These are phyloP conservation scores for Emberiza fucata DNA, from an alignment of 2,113 vertebrate species.

Conservation along the genomic window DNA sequence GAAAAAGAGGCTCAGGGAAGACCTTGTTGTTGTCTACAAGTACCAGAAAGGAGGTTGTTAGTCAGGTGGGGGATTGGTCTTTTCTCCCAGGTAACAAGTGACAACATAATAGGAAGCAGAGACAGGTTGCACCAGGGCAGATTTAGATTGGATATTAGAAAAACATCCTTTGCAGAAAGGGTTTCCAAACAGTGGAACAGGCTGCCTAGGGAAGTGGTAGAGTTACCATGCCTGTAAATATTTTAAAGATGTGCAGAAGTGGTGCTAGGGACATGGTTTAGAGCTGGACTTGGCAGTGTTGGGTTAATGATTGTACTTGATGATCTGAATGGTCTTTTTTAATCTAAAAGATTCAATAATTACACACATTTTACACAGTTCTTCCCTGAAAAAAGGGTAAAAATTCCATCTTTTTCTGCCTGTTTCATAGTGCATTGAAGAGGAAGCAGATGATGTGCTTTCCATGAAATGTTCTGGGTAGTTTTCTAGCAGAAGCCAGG, in stretches of 20 bases:
- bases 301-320: neutral
- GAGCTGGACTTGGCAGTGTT: neutral
- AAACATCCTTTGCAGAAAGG: neutral
- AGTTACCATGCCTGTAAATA: neutral
- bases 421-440: neutral
- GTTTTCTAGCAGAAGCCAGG: neutral
- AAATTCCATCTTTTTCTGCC: neutral
- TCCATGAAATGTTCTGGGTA: neutral
- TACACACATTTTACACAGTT: neutral
- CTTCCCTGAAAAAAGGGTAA: neutral
- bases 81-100: neutral
- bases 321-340: neutral
- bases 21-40: neutral
- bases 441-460: neutral
- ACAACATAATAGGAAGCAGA: neutral
- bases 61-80: fast-evolving
- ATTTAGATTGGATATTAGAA: neutral
- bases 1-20: neutral
- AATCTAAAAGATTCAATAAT: neutral
- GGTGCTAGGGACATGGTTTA: neutral
- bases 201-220: neutral
- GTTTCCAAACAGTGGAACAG: neutral
- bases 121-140: neutral
- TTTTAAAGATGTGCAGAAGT: neutral
- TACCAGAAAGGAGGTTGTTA: neutral